Percentiles rank a stretch among this genome's conserved stretches.
Conservation (phyloP, 2,888 invertebrate species). For the Dione juno region DNA sequence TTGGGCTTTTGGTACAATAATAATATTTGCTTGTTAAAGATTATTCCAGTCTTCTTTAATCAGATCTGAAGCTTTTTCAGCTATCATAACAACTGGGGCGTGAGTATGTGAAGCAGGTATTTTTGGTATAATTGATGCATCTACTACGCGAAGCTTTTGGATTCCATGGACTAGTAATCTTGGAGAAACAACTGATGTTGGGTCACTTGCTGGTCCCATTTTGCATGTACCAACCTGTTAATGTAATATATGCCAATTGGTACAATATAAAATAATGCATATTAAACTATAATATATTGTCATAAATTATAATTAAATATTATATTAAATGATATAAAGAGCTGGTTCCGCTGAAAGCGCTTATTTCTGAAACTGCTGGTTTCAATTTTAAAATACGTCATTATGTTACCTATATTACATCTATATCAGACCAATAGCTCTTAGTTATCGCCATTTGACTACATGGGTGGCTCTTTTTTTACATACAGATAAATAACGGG, state of each 20-base stretch:
- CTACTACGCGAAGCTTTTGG: constrained; percentile 73
- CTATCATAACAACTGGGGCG: constrained; percentile 82
- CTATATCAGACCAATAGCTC: too few relatives aligned
- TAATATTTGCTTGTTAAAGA: constrained; percentile 14
- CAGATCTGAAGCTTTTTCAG: constrained; percentile 80
- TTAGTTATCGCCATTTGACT: too few relatives aligned
- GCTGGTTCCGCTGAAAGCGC: too few relatives aligned
- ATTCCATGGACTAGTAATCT: constrained; percentile 74
- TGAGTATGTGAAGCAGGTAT: constrained; percentile 82
- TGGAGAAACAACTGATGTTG: constrained; percentile 86
- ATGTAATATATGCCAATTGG: constrained; percentile 3
- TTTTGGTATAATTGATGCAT: constrained; percentile 81
- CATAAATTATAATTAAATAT: too few relatives aligned
- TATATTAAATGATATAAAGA: too few relatives aligned
- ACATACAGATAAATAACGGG: too few relatives aligned
- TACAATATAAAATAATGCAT: neutral
- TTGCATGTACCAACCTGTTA: constrained; percentile 86
- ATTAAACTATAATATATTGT: neutral
- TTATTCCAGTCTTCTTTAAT: constrained; percentile 78
- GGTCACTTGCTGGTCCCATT: constrained; percentile 86
- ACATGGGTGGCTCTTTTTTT: too few relatives aligned
- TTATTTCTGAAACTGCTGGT: too few relatives aligned
- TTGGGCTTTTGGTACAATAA: constrained; percentile 10
- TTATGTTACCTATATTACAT: too few relatives aligned
- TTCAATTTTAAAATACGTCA: too few relatives aligned